Conservation (phyloP, 2,797 vertebrate species). For the Parauchenoglanis punctatus region DNA sequence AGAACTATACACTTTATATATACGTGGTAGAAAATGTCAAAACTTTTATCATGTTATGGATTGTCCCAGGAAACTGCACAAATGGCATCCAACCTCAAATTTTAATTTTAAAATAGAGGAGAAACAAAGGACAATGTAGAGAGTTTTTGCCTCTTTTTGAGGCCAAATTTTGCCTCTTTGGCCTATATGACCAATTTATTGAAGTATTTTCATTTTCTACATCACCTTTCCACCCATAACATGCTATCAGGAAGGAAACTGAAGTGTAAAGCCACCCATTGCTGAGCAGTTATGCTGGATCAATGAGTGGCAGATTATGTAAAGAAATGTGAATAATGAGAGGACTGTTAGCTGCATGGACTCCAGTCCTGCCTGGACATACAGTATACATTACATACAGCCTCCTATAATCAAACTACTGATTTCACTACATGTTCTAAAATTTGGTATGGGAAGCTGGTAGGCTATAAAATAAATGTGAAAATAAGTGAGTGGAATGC, state of each 20-base stretch:
- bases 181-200: constrained; percentile 26
- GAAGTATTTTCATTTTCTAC: constrained; percentile 28
- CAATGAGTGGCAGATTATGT: background rate
- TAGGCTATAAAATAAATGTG: background rate
- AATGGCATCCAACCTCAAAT: background rate
- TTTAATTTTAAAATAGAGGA: background rate
- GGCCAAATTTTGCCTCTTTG: constrained; percentile 6
- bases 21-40: background rate
- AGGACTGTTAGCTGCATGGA: background rate
- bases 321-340: constrained; percentile 4
- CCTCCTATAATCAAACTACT: background rate
- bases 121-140: background rate
- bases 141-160: too few relatives aligned
- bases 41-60: background rate
- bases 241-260: constrained; percentile 53
- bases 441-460: background rate
- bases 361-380: background rate
- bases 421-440: constrained; percentile 1
- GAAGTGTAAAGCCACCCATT: constrained; percentile 22
- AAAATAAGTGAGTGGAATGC: background rate
- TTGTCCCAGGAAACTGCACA: background rate
- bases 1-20: background rate
- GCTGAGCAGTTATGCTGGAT: background rate
- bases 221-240: constrained; percentile 20
- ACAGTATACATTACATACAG: constrained; percentile 1